Base-by-base conservation (phyloP, 1,140 invertebrate species). In the Calliphora vicina region DNA sequence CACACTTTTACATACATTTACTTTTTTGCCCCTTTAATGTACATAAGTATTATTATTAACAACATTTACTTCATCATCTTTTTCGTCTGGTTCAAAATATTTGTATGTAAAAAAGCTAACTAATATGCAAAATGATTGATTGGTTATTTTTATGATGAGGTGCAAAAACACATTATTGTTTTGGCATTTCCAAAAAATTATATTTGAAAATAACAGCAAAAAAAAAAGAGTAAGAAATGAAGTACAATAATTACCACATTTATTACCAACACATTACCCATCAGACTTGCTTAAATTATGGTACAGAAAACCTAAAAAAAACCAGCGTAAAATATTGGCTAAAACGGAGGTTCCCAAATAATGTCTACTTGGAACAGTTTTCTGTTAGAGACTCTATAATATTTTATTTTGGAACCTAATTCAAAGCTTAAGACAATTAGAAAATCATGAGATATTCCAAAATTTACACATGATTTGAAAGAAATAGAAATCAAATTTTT, bases 51-150 rank as follows among this genome's bases (percentile, higher is more conserved):
- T 15, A 15, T 57, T 57, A 57, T 57, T 57, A 57, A 57, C 15
- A 57, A 57, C 15, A 0, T 57, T 57, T n/a, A 57, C 50, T 57
- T 57, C 50, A 57, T 57, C n/a, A 8, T 57, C 15, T n/a, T 57
- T 17, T n/a, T n/a, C 50, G 50, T 57, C 15, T 57, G 45, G 15
- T 57, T 57, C 15, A n/a, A 57, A 17, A 57, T 15, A 50, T 35
- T 35, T 35, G 35, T 35, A 35, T 10, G 4, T 35, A 57, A 57
- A 17, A 57, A 57, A 57, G n/a, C 15, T n/a, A 57, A 57, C 50
- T 57, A 57, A 57, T 57, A 57, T 57, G 50, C 50, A 57, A 57
- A 57, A 57, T 57, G 50, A 57, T 57, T 57, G 50, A 57, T 57
- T 57, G n/a, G n/a, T 57, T 57, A n/a, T 57, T 15, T 57, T n/a